phyloP scores from a whole-genome alignment of 2,113 vertebrate species.

The Geococcyx californianus region DNA sequence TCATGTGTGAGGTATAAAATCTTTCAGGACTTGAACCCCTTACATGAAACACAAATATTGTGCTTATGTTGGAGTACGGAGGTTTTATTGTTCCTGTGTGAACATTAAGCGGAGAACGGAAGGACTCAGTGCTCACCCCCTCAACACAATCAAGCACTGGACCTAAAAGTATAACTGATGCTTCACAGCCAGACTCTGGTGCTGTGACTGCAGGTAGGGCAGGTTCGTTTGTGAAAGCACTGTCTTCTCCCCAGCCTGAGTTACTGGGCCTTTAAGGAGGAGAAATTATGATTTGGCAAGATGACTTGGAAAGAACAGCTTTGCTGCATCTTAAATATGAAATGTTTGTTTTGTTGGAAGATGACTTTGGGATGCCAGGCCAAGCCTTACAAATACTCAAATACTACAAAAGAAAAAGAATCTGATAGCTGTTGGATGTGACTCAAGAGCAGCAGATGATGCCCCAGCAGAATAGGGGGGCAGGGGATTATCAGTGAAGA shows the following conservation, averaged over 20 bases:
- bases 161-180: neutral
- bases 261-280: neutral
- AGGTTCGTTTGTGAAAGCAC: neutral
- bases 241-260: neutral
- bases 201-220: neutral
- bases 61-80: accelerated
- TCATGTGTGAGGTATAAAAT: neutral
- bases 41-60: neutral
- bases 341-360: neutral
- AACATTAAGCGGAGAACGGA: neutral
- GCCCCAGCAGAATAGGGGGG: neutral
- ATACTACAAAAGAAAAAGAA: neutral
- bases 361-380: neutral
- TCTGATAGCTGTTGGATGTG: neutral
- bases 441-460: neutral
- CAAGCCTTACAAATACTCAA: neutral
- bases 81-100: neutral
- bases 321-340: neutral
- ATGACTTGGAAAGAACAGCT: neutral
- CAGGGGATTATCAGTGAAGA: accelerated
- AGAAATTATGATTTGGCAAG: neutral
- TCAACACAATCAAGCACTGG: neutral
- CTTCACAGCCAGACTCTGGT: neutral
- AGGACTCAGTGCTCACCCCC: accelerated
- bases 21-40: neutral